These are phyloP conservation scores for Pogoniulus pusillus DNA, from an alignment of 2,797 vertebrate species.

Conservation along the genomic window DNA sequence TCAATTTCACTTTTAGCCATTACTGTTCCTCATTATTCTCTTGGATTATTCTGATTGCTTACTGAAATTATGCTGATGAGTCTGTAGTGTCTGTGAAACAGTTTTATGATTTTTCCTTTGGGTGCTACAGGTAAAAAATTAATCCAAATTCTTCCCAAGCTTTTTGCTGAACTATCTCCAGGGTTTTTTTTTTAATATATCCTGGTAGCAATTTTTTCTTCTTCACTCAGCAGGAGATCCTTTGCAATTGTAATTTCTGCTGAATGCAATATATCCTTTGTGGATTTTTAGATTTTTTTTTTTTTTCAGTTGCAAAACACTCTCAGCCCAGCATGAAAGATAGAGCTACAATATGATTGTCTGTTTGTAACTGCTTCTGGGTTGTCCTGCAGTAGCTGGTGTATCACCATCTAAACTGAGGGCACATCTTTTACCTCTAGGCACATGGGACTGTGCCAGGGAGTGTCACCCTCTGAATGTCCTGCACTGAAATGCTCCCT, in stretches of 20 bases:
- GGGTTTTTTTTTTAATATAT: not conserved
- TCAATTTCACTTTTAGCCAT: conserved; percentile 52
- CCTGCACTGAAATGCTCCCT: accelerated
- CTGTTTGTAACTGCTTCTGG: not conserved
- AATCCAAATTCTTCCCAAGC: conserved; percentile 18
- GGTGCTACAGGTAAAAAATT: conserved; percentile 41
- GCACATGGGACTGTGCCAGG: not conserved
- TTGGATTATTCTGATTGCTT: conserved; percentile 55
- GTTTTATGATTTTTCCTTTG: conserved; percentile 38
- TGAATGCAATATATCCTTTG: conserved; percentile 13
- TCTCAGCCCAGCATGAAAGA: not conserved
- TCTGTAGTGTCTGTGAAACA: conserved; percentile 32
- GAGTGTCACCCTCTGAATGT: not conserved
- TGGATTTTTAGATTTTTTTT: not conserved
- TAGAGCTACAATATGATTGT: not conserved
- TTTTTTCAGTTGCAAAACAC: not conserved
- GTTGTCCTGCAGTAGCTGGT: conserved; percentile 21
- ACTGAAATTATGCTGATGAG: conserved; percentile 37
- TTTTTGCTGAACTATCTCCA: conserved; percentile 16
- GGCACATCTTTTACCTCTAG: not conserved
- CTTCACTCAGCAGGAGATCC: conserved; percentile 23
- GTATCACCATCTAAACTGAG: not conserved
- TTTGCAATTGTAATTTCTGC: conserved; percentile 49
- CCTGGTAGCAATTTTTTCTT: not conserved
- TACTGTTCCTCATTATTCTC: conserved; percentile 27